Evolutionary conservation across 2,888 invertebrate species (phyloP), one percentile per base, ranked within the genome.

Genomic region (Sclerodermus sp.): DNA sequence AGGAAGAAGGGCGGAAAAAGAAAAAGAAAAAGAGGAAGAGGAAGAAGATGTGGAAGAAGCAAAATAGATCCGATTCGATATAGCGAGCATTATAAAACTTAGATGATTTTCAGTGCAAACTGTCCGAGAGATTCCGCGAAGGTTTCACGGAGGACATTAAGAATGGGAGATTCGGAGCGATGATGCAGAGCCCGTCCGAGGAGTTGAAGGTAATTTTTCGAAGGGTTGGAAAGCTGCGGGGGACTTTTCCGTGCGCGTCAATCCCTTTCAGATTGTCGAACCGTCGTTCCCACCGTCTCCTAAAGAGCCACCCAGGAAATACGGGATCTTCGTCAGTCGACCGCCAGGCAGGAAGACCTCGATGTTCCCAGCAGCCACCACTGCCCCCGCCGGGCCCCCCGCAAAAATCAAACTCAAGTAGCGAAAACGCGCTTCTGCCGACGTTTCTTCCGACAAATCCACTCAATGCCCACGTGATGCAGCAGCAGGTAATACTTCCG

Each of bases 251-350:
- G 8, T 3, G 3, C 3, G 23, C 23, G 8, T 5, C 8, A 23
- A 23, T 23, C 13, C 14, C 6, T n/a, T 8, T 8, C 34, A 75
- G 75, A 62, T 76, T 45, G 64, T 76, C 53, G 74, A 74, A 43
- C 76, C 75, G 49, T 74, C 76, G 34, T 76, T 76, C 51, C 72
- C 74, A 36, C 70, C 76, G 45, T 48, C 67, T 4, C 36, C 49
- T 23, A 71, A 71, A 31, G 66, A 66, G 9, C 73, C 74, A 16
- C 76, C 71, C 30, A 63, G 72, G 31, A 75, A 74, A 46, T 76
- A 74, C 51, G 75, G 75, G 30, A 73, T 72, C 67, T 76, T 70
- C 63, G 73, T 73, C 55, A 53, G 64, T 58, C 66, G 74, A 56
- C 74, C 76, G 51, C 60, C 64, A 49, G 64, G 67, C 15, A 62